Conservation (phyloP, 2,113 vertebrate species). For the Leptodactylus fuscus region DNA sequence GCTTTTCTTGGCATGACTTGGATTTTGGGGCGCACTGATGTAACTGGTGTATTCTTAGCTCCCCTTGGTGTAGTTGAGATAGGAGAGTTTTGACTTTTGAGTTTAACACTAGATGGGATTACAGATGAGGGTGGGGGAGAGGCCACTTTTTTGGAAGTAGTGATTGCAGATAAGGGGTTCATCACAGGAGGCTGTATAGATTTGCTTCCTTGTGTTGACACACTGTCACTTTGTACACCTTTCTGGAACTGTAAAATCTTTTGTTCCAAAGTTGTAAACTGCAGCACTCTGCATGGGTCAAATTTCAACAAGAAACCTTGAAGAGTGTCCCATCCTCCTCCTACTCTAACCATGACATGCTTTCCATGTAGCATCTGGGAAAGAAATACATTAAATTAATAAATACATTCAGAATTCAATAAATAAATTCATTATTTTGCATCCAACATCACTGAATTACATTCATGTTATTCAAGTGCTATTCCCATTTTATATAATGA, state of each 20-base stretch:
- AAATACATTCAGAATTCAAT: too few relatives aligned
- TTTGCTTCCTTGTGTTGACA: constrained; percentile 62
- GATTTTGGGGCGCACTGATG: constrained; percentile 61
- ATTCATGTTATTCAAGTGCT: too few relatives aligned
- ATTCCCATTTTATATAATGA: too few relatives aligned
- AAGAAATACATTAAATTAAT: not conserved
- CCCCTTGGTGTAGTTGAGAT: constrained; percentile 69
- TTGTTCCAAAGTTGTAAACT: constrained; percentile 96
- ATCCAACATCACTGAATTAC: too few relatives aligned
- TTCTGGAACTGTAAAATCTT: constrained; percentile 96
- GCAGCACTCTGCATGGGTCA: constrained; percentile 90
- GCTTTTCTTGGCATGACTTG: constrained; percentile 63
- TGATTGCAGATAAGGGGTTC: constrained; percentile 88
- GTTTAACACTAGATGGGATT: constrained; percentile 42
- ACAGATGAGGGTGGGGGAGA: constrained; percentile 66
- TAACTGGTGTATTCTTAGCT: constrained; percentile 18
- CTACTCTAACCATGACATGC: constrained; percentile 98
- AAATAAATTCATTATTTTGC: too few relatives aligned
- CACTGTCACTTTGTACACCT: constrained; percentile 74
- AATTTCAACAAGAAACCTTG: constrained; percentile 94
- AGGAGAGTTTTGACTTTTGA: constrained; percentile 69
- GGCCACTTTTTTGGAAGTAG: constrained; percentile 73
- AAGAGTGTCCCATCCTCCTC: constrained; percentile 98
- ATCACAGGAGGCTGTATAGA: constrained; percentile 79
- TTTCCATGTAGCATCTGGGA: constrained; percentile 96